Evolutionary conservation across 2,113 vertebrate species (phyloP).

Genomic region (Coptodon bakossiorum): DNA sequence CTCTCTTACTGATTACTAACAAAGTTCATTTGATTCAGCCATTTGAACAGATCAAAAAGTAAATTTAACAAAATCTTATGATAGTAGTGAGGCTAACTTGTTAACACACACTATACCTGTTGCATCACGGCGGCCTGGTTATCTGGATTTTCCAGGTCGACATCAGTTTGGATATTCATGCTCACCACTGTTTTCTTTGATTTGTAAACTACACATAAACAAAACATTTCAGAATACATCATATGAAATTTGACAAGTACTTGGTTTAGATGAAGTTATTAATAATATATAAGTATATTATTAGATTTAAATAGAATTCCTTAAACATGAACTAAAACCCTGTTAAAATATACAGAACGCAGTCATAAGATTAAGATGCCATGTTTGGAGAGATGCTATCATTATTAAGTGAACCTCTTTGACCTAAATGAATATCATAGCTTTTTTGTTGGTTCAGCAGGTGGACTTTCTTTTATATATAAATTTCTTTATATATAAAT

Average conservation of each 20-base stretch:
- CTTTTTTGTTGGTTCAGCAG: not conserved
- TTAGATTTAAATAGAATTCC: not conserved
- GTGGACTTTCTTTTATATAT: not conserved
- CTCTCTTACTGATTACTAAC: not conserved
- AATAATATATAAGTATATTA: not conserved
- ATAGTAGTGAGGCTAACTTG: not conserved
- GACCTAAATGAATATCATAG: not conserved
- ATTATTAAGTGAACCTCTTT: not conserved
- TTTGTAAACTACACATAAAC: not conserved
- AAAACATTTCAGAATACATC: not conserved
- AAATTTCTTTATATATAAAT: not conserved
- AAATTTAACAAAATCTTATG: not conserved
- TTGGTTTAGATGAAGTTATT: not conserved
- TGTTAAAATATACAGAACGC: not conserved
- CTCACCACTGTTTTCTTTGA: not conserved
- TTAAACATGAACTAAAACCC: not conserved
- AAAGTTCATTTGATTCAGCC: not conserved
- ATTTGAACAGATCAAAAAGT: no score
- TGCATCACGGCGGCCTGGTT: accelerated
- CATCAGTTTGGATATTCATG: not conserved
- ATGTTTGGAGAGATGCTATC: not conserved
- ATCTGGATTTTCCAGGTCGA: not conserved
- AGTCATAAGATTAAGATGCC: not conserved
- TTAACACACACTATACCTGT: not conserved
- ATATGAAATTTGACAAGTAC: not conserved